phyloP scores from a whole-genome alignment of 2,113 vertebrate species.

The Columba livia region DNA sequence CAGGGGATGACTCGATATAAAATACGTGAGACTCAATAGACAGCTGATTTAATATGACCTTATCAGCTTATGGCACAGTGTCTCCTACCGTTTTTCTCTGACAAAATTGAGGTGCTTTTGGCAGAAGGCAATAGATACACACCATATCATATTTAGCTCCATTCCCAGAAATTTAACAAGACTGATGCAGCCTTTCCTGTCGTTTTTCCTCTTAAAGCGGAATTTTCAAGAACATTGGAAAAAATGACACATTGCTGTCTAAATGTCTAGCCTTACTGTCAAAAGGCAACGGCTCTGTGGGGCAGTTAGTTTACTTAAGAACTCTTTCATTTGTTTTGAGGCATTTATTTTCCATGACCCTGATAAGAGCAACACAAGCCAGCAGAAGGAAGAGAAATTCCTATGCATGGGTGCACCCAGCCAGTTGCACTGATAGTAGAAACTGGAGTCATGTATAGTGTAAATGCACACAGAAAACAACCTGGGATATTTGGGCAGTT shows the following conservation, averaged over 20 bases:
- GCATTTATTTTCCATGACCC: background rate
- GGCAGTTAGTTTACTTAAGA: background rate
- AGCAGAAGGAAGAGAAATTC: slow-evolving; percentile 5
- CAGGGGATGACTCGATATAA: slow-evolving; percentile 39
- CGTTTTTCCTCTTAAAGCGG: background rate
- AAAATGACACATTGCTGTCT: background rate
- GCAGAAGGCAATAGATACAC: slow-evolving; percentile 59
- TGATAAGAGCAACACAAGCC: background rate
- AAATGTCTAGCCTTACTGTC: background rate
- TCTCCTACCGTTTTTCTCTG: slow-evolving; percentile 55
- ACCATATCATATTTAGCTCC: slow-evolving; percentile 43
- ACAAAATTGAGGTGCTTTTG: slow-evolving; percentile 51
- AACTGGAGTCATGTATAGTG: background rate
- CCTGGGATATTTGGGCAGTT: background rate
- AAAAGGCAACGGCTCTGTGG: background rate
- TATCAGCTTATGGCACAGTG: slow-evolving; percentile 66
- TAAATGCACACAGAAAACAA: background rate
- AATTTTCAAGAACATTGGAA: background rate
- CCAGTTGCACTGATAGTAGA: background rate
- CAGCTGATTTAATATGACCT: slow-evolving; percentile 70
- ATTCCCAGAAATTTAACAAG: slow-evolving; percentile 47
- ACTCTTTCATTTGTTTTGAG: background rate
- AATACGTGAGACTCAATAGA: slow-evolving; percentile 60
- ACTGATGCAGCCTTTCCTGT: slow-evolving; percentile 25
- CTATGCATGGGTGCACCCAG: background rate